phyloP scores from a whole-genome alignment of 2,888 invertebrate genomes.

The Gisinianus flammeolus region DNA sequence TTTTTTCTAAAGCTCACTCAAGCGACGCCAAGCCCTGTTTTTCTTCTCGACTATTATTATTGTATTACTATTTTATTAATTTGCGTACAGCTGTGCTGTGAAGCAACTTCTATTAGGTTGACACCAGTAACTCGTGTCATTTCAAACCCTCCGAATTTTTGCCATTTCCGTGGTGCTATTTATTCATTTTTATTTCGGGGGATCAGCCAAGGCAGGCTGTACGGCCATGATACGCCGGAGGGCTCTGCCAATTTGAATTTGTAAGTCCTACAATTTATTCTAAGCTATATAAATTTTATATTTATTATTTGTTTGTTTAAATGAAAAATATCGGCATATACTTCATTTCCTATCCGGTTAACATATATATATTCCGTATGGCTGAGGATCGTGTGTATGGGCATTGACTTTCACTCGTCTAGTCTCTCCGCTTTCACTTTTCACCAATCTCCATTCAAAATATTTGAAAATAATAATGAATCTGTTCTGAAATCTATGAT shows the following conservation, averaged over 20 bases:
- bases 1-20: neutral
- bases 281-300: neutral
- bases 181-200: constrained; percentile 20
- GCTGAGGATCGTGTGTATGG: neutral
- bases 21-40: neutral
- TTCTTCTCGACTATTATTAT: neutral
- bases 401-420: neutral
- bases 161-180: constrained; percentile 19
- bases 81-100: constrained; percentile 39
- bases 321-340: neutral
- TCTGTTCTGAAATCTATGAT: no score
- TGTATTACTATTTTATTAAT: neutral
- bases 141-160: neutral
- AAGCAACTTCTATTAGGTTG: neutral
- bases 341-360: neutral
- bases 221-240: constrained; percentile 36
- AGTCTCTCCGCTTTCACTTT: neutral
- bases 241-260: constrained; percentile 54
- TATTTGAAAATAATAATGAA: neutral
- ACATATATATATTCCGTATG: no score
- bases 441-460: neutral
- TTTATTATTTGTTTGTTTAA: neutral
- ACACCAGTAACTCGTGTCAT: constrained; percentile 14
- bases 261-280: constrained; percentile 40
- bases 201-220: constrained; percentile 22